A percentile compares a stretch with the other conserved stretches of the same genome.
Evolutionary conservation across 2,888 invertebrate species (phyloP).

Genomic region (Polymixis lichenea): DNA sequence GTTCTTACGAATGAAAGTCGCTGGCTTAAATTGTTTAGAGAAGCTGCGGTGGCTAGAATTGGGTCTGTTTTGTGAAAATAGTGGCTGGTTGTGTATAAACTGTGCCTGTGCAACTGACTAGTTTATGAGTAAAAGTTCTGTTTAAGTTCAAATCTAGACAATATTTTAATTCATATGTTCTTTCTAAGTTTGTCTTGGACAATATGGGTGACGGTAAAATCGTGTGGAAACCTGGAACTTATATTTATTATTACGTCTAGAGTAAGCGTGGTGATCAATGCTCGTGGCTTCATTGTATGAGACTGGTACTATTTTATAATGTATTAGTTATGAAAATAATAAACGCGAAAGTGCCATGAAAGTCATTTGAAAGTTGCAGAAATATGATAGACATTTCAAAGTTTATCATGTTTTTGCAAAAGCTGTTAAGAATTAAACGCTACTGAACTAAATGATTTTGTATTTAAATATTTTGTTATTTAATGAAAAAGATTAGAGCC

Average conservation of each 20-base stretch:
- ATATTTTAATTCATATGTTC: too few relatives aligned
- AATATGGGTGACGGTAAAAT: too few relatives aligned
- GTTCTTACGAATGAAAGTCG: constrained; percentile 40
- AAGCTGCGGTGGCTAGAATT: not conserved
- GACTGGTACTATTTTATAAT: too few relatives aligned
- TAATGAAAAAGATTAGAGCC: not conserved
- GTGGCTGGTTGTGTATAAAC: not conserved
- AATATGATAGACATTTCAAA: too few relatives aligned
- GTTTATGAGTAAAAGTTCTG: not conserved
- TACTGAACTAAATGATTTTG: not conserved
- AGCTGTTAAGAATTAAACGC: not conserved
- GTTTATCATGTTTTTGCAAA: not conserved
- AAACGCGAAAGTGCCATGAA: not conserved
- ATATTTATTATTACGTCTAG: too few relatives aligned
- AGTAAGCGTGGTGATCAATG: too few relatives aligned
- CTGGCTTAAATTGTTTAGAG: constrained; percentile 37
- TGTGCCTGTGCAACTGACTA: not conserved
- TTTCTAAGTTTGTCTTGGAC: too few relatives aligned
- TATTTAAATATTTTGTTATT: not conserved
- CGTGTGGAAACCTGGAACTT: too few relatives aligned
- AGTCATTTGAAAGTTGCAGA: not conserved
- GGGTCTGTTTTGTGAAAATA: not conserved
- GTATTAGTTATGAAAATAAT: not conserved
- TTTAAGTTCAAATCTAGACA: not conserved
- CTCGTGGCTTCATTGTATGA: too few relatives aligned